Conservation (phyloP, 2,888 invertebrate genomes). For the Drosophila histrio region DNA sequence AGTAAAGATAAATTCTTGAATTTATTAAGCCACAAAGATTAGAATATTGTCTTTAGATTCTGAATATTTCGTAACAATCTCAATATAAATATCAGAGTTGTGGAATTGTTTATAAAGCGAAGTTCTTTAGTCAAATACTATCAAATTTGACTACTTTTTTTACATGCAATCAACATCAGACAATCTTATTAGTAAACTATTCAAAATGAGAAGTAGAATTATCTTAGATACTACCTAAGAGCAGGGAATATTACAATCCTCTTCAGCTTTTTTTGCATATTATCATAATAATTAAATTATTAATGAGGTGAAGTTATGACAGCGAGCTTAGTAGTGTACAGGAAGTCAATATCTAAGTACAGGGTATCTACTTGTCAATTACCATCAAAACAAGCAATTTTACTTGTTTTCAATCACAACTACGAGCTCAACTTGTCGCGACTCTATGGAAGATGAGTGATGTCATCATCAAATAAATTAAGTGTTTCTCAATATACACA, state of each 20-base stretch:
- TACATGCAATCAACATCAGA: no score
- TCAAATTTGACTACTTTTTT: no score
- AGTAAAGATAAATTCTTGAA: neutral
- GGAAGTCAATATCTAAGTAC: neutral
- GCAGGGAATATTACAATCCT: no score
- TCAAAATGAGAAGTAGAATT: no score
- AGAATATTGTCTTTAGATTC: neutral
- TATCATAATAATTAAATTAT: no score
- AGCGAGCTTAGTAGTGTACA: no score
- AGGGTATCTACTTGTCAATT: slow-evolving; percentile 16
- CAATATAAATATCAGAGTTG: neutral
- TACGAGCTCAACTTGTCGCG: slow-evolving; percentile 41
- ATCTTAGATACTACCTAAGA: no score
- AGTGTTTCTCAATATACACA: slow-evolving; percentile 45
- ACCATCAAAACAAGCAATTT: neutral
- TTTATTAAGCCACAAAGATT: neutral
- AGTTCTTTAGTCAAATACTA: no score
- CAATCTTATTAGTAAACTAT: no score
- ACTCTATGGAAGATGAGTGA: slow-evolving; percentile 59
- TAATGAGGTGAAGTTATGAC: no score
- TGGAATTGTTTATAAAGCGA: neutral
- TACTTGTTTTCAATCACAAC: slow-evolving; percentile 32
- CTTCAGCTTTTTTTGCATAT: no score
- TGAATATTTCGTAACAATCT: neutral
- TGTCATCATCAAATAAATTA: slow-evolving; percentile 58